These are phyloP conservation scores for Chiridota heheva DNA, from an alignment of 35 echinoderm and acorn worm genomes.

Conservation along the genomic window DNA sequence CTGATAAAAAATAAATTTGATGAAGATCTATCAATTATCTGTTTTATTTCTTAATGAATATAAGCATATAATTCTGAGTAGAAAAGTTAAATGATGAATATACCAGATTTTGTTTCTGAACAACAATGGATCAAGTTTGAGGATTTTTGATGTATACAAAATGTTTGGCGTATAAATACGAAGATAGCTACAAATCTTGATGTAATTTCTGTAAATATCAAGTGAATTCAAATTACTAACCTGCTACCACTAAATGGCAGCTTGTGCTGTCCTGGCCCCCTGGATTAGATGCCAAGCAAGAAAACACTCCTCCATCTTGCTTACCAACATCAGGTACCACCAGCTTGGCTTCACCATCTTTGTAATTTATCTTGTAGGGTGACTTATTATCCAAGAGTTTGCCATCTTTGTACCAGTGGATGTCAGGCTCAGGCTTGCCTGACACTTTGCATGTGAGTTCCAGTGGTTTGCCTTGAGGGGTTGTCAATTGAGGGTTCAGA, in stretches of 20 bases:
- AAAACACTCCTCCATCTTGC: slow-evolving; percentile 51
- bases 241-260: slow-evolving; percentile 71
- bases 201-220: slow-evolving; percentile 12
- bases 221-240: slow-evolving; percentile 58
- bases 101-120: too few relatives aligned
- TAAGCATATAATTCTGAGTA: too few relatives aligned
- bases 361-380: slow-evolving; percentile 38
- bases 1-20: too few relatives aligned
- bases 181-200: too few relatives aligned
- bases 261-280: slow-evolving; percentile 64
- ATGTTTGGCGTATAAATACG: too few relatives aligned
- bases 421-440: slow-evolving; percentile 49
- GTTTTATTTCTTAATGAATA: too few relatives aligned
- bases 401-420: slow-evolving; percentile 76
- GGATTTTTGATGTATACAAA: too few relatives aligned
- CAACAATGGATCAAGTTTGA: too few relatives aligned
- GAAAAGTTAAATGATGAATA: too few relatives aligned
- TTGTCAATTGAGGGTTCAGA: slow-evolving; percentile 27
- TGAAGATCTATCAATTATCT: too few relatives aligned
- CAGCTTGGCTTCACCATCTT: slow-evolving; percentile 36
- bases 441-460: slow-evolving; percentile 41
- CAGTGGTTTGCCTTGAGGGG: slow-evolving; percentile 49
- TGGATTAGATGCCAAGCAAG: slow-evolving; percentile 65
- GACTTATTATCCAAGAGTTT: slow-evolving; percentile 11
- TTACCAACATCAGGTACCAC: slow-evolving; percentile 7